Evolutionary conservation across 2,113 vertebrate species (phyloP), one percentile per base, ranked within the genome.

Genomic region (Leucosticte australis): DNA sequence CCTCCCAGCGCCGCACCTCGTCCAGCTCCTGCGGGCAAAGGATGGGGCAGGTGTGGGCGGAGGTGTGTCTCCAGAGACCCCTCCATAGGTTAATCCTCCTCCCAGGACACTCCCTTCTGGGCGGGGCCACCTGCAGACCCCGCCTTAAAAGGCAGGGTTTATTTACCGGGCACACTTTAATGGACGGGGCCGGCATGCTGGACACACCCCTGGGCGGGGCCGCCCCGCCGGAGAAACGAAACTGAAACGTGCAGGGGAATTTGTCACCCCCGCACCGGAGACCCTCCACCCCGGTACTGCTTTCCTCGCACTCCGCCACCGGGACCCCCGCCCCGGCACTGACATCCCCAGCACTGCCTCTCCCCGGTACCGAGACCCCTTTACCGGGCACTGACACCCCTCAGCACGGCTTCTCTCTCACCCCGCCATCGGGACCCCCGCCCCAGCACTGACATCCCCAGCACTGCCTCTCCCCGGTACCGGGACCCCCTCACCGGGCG

Each of bases 21-120:
- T 93, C 83, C 94, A 98, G 65, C 85, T 98, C 97, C 98, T 98
- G 91, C 16, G 31, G 49, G 49, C 14, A 41, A 41, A 11, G 24
- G 42, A 30, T 30, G 70, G 77, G 28, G 9, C 24, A 14, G 22
- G 1, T 3, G 16, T 5, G 33, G 35, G 19, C 4, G 28, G 46
- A 21, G 41, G n/a, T 31, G 35, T 30, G 31, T 3, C 30, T 15
- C 3, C 28, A 33, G 31, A 6, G 11, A 24, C 24, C 21, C 23
- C 35, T 35, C 42, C 26, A 1, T 4, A 24, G 52, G 24, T 15
- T 39, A 11, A 15, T 46, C 33, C 46, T 27, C 17, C 50, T 4
- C 0, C 2, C 11, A 15, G 49, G 35, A 2, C 44, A 1, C 24
- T 17, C 26, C 13, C 21, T 35, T 24, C 50, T 19, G 15, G 46